A percentile compares a stretch with the other conserved stretches of the same genome.
Conservation (phyloP, 2,797 vertebrate species). For the Serranus cabrilla region DNA sequence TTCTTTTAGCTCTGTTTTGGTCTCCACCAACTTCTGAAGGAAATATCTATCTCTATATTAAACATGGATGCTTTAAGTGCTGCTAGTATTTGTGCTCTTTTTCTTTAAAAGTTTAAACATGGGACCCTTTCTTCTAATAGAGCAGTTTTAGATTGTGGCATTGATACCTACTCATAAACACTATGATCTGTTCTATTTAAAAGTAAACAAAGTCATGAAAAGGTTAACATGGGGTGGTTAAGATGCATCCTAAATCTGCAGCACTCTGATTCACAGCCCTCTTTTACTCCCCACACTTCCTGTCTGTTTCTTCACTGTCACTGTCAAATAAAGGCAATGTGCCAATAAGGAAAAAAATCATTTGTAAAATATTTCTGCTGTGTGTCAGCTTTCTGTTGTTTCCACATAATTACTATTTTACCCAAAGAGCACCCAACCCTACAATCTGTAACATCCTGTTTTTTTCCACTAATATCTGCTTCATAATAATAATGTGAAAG, state of each 20-base stretch:
- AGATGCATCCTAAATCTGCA: background rate
- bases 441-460: constrained; percentile 54
- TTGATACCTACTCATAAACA: background rate
- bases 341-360: background rate
- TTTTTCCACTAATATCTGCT: constrained; percentile 57
- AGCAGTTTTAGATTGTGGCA: background rate
- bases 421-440: constrained; percentile 40
- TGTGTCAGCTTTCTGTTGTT: constrained; percentile 29
- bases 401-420: constrained; percentile 56
- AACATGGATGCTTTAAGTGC: background rate
- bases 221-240: background rate
- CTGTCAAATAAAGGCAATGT: constrained; percentile 8
- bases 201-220: background rate
- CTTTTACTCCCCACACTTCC: too few species aligned
- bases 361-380: constrained; percentile 39
- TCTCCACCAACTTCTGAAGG: too few species aligned
- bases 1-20: too few species aligned
- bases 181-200: background rate
- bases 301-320: background rate
- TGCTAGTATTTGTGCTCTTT: too few species aligned
- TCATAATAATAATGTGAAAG: constrained; percentile 55
- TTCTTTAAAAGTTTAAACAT: background rate
- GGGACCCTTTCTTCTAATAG: background rate
- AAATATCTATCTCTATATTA: background rate
- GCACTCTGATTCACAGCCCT: accelerated